These are phyloP conservation scores for Triplophysa tibetana DNA, from an alignment of 2,113 vertebrate genomes.

Conservation along the genomic window DNA sequence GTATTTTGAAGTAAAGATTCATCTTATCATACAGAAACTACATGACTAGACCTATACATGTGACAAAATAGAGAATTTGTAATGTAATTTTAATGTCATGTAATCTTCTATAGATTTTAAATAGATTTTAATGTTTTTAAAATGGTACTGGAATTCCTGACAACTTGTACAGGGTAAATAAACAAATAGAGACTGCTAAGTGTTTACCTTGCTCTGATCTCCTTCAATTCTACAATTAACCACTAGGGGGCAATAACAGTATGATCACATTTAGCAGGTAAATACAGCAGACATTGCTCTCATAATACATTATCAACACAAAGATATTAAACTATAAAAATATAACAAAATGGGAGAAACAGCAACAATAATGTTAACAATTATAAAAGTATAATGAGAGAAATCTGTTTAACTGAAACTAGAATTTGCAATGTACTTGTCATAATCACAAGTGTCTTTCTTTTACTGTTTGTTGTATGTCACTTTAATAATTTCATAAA, in stretches of 20 bases:
- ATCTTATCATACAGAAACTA: neutral
- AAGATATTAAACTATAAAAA: no score
- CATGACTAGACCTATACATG: neutral
- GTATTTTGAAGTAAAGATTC: neutral
- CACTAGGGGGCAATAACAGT: constrained; percentile 10
- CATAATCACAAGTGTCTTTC: neutral
- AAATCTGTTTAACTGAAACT: no score
- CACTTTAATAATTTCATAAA: neutral
- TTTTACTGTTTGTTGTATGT: neutral
- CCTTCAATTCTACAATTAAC: neutral
- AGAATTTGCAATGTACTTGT: neutral
- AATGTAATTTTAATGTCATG: neutral
- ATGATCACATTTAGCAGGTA: no score
- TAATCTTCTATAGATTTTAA: neutral
- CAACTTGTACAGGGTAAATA: neutral
- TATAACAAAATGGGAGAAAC: no score
- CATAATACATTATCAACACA: no score
- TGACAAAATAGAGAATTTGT: neutral
- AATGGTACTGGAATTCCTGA: neutral
- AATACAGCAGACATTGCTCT: no score
- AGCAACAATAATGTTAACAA: no score
- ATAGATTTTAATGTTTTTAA: neutral
- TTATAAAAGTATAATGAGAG: no score
- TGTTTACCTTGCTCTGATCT: neutral
- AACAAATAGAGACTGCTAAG: neutral